phyloP scores from a whole-genome alignment of 1,140 invertebrate genomes.

The Drosophila virilis region DNA sequence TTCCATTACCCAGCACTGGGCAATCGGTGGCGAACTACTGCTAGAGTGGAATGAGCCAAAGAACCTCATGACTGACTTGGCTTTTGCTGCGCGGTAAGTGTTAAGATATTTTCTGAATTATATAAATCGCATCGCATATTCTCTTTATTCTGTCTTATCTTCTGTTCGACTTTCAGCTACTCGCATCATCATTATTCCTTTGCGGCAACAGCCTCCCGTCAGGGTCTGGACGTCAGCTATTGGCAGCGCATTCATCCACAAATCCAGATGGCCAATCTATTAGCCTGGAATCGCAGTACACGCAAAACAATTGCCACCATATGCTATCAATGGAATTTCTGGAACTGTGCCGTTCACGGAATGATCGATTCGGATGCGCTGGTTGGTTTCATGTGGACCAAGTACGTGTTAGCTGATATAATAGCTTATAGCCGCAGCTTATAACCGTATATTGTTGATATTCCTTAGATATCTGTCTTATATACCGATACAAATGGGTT shows the following conservation, averaged over 20 bases:
- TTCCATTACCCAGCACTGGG: constrained; percentile 64
- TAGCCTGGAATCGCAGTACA: constrained; percentile 76
- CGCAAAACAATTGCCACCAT: constrained; percentile 73
- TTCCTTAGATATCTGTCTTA: constrained; percentile 53
- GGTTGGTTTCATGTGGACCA: constrained; percentile 79
- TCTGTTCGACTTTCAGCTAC: constrained; percentile 38
- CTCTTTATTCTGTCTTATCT: background rate
- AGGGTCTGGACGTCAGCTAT: constrained; percentile 78
- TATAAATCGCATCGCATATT: no score
- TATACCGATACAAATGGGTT: constrained; percentile 67
- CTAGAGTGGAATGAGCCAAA: constrained; percentile 73
- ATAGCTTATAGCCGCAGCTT: background rate
- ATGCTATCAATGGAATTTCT: constrained; percentile 80
- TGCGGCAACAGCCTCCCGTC: constrained; percentile 64
- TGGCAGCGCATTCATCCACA: constrained; percentile 78
- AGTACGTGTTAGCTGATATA: constrained; percentile 33
- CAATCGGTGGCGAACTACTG: constrained; percentile 70
- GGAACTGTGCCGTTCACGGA: constrained; percentile 69
- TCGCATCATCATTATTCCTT: constrained; percentile 63
- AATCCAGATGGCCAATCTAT: constrained; percentile 78
- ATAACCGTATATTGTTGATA: background rate
- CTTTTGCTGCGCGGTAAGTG: constrained; percentile 67
- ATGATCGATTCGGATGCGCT: constrained; percentile 77
- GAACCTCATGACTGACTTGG: constrained; percentile 52
- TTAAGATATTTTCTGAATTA: background rate